Evolutionary conservation across 2,797 vertebrate genomes (phyloP).

Genomic region (Macrochelys suwanniensis): DNA sequence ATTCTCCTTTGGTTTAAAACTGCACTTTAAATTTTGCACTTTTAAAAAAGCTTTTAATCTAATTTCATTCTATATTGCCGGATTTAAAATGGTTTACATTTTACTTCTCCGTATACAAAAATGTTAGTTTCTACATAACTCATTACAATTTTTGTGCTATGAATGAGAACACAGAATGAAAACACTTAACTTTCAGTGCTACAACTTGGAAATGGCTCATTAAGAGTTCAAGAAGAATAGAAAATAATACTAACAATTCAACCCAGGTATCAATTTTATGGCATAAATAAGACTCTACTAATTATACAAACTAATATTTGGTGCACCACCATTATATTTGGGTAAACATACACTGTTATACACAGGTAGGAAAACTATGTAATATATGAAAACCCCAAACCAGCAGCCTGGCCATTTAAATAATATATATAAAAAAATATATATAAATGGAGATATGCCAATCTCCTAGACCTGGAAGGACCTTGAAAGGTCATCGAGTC

Average conservation of each 20-base stretch:
- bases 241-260: neutral
- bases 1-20: neutral
- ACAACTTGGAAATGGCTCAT: neutral
- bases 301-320: neutral
- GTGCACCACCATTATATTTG: neutral
- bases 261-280: neutral
- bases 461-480: too few species aligned
- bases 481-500: too few species aligned
- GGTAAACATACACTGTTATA: too few species aligned
- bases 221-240: neutral
- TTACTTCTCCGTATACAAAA: neutral
- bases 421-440: too few species aligned
- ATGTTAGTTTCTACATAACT: neutral
- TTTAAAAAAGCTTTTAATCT: neutral
- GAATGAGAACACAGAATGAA: neutral
- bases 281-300: neutral
- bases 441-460: too few species aligned
- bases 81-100: neutral
- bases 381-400: too few species aligned
- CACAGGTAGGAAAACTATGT: too few species aligned
- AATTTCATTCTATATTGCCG: neutral
- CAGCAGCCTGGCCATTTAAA: too few species aligned
- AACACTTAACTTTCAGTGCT: neutral
- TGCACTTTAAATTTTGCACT: neutral
- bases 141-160: neutral